phyloP scores from a whole-genome alignment of 2,113 vertebrate species.

The Apaloderma vittatum region DNA sequence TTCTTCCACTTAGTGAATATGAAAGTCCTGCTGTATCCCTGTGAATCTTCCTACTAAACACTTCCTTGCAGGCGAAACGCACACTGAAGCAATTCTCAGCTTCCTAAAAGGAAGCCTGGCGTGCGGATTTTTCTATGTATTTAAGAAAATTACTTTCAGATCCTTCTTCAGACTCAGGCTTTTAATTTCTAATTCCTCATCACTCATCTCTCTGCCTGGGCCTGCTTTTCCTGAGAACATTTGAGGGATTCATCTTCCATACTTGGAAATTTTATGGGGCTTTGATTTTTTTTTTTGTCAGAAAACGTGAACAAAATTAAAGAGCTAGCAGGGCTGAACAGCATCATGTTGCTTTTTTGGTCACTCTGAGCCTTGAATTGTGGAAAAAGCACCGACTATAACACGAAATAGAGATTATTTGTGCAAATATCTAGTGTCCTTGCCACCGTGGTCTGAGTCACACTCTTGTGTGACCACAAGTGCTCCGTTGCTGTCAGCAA shows the following conservation, averaged over 20 bases:
- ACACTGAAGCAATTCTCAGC: background rate
- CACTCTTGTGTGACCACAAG: fast-evolving
- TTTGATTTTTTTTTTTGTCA: background rate
- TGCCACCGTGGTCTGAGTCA: background rate
- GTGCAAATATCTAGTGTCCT: background rate
- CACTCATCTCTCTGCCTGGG: background rate
- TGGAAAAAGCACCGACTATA: background rate
- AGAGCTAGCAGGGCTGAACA: background rate
- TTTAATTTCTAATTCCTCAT: background rate
- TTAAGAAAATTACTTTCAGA: background rate
- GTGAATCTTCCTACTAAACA: background rate
- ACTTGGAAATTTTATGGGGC: background rate
- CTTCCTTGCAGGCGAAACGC: background rate
- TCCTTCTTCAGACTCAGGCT: background rate
- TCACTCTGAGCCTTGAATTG: background rate
- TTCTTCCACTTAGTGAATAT: background rate
- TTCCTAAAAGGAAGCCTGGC: background rate
- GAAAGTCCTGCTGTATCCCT: background rate
- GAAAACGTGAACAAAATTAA: background rate
- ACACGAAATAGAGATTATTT: background rate
- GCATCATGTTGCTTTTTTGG: background rate
- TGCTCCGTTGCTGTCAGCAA: fast-evolving
- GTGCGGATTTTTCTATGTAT: background rate
- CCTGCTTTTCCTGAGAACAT: background rate
- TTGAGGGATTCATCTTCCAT: background rate